These are phyloP conservation scores for Bovichtus diacanthus DNA, from an alignment of 2,797 vertebrate species.

Conservation along the genomic window DNA sequence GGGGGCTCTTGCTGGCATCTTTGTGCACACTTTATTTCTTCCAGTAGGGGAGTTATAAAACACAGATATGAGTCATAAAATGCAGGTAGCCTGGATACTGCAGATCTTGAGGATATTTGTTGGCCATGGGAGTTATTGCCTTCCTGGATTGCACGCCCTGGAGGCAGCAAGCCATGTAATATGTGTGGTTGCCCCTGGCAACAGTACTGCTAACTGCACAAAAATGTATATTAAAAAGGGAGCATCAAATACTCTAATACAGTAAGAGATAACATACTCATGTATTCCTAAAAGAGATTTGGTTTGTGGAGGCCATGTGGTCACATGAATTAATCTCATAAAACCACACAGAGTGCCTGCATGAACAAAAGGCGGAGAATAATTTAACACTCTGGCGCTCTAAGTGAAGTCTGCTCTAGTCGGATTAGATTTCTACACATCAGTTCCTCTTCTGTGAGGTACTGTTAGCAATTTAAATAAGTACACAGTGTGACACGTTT, in stretches of 20 bases:
- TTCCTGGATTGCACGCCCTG: conserved; percentile 60
- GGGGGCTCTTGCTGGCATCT: conserved; percentile 25
- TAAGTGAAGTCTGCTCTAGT: neutral
- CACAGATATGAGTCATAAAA: conserved; percentile 69
- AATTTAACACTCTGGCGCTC: conserved; percentile 5
- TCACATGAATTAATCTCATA: conserved; percentile 7
- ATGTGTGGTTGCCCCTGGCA: conserved; percentile 75
- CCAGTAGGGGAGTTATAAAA: conserved; percentile 61
- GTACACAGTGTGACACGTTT: neutral
- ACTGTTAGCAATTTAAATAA: neutral
- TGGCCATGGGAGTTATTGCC: conserved; percentile 71
- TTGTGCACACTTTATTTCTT: conserved; percentile 37
- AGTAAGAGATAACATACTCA: neutral
- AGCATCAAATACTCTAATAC: conserved; percentile 32
- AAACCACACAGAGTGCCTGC: neutral
- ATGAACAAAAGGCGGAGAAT: conserved; percentile 14
- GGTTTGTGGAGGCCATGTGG: neutral
- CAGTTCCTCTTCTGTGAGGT: neutral
- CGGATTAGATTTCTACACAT: conserved; percentile 13
- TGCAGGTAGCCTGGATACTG: conserved; percentile 61
- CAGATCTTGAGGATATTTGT: conserved; percentile 70
- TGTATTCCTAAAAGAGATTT: conserved; percentile 19
- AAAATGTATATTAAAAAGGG: conserved; percentile 53
- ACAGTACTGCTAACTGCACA: conserved; percentile 59
- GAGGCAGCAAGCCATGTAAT: conserved; percentile 67